Conservation (phyloP, 2,888 invertebrate species). For the Pachydiplax longipennis region DNA sequence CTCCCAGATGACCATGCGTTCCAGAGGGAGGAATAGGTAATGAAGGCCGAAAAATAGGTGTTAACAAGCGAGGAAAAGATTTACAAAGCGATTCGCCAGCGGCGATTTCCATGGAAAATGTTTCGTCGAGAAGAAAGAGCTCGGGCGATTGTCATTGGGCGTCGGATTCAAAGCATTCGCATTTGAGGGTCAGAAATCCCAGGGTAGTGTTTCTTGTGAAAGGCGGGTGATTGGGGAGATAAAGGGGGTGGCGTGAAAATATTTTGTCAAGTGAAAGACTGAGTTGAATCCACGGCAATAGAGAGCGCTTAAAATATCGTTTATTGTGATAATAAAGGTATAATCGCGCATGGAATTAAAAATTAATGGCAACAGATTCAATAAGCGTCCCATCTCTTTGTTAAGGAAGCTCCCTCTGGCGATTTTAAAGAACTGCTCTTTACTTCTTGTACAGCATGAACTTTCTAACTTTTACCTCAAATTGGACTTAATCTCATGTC, state of each 20-base stretch:
- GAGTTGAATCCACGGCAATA: too few relatives aligned
- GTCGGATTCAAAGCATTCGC: neutral
- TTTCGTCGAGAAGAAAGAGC: neutral
- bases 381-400: too few relatives aligned
- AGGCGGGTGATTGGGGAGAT: neutral
- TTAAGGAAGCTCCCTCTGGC: too few relatives aligned
- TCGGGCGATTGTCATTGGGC: too few relatives aligned
- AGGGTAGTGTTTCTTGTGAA: neutral
- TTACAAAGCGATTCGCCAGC: neutral
- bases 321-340: too few relatives aligned
- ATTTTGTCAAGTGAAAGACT: neutral
- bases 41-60: neutral
- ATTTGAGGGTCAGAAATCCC: neutral
- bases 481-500: too few relatives aligned
- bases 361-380: too few relatives aligned
- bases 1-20: neutral
- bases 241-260: neutral
- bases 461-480: too few relatives aligned
- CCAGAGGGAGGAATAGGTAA: neutral
- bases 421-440: too few relatives aligned
- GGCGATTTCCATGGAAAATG: neutral
- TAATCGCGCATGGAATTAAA: too few relatives aligned
- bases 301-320: too few relatives aligned
- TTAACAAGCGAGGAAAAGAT: neutral
- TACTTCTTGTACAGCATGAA: too few relatives aligned